Conservation (phyloP, 1,140 invertebrate genomes). For the Diprion similis region DNA sequence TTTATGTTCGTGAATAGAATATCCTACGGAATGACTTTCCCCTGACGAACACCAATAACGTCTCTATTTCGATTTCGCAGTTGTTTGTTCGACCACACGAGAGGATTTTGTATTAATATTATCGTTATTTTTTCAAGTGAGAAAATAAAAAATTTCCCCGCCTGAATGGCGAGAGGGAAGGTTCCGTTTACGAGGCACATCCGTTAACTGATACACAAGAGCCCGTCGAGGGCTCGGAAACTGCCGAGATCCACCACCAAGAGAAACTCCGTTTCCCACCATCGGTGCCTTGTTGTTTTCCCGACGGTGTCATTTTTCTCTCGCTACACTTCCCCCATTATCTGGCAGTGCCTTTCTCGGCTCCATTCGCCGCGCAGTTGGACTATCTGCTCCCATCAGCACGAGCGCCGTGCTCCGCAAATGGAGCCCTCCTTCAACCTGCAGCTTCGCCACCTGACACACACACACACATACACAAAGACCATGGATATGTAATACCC, state of each 20-base stretch:
- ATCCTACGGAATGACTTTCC: too few species aligned
- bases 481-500: not conserved
- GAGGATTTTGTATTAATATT: too few species aligned
- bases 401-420: not conserved
- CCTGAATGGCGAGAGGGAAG: not conserved
- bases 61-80: too few species aligned
- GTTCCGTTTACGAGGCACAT: constrained; percentile 4
- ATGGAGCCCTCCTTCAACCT: not conserved
- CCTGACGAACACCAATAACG: too few species aligned
- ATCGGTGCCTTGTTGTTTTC: constrained; percentile 29
- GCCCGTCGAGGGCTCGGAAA: not conserved
- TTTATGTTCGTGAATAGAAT: too few species aligned
- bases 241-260: not conserved
- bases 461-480: too few species aligned
- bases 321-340: constrained; percentile 6
- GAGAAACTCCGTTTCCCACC: constrained; percentile 6
- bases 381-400: not conserved
- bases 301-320: constrained; percentile 23
- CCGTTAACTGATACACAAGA: not conserved
- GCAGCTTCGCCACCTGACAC: not conserved
- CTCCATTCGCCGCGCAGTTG: not conserved
- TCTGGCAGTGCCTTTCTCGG: not conserved
- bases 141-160: not conserved
- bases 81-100: too few species aligned
- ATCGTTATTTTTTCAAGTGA: not conserved